Base-by-base conservation (phyloP, 2,113 vertebrate genomes). In the Origma solitaria region DNA sequence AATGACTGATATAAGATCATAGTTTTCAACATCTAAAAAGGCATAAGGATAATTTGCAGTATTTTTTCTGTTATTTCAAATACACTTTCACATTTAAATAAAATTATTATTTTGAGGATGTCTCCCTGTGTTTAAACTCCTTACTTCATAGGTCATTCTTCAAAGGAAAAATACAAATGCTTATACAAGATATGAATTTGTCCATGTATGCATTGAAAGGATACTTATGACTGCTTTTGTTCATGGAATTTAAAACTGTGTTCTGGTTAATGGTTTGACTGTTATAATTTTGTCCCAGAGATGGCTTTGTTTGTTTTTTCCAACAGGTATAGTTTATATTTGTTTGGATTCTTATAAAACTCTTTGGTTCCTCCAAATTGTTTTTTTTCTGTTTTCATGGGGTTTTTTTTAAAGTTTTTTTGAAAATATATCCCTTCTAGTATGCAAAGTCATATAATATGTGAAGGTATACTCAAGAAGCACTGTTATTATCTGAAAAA, bases 261-360 rank as follows among this genome's bases (percentile, higher is more conserved):
- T 49, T 38, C 10, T 53, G 8, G 8, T 50, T 78, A 23, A n/a
- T 7, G 6, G 9, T 47, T 90, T 65, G 81, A 49, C 4, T 49
- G 56, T 19, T 5, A 6, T 33, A 0, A 0, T 22, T 49, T 66
- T 65, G 37, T 27, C 23, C 5, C 11, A 45, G 20, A 56, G 4
- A 37, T 58, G 24, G 15, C 2, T 62, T 49, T 40, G 1, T 30
- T 65, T 5, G 2, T 5, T 6, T 69, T 88, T 66, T 38, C 40
- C 19, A 75, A 14, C 4, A 40, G 3, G 3, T 25, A 42, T 13
- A 60, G 3, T 37, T 75, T 60, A 10, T 42, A 9, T 27, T 49
- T 69, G 9, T 15, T 82, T 6, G 1, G 1, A 62, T 64, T 56
- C 54, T 71, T 31, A 81, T 11, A 78, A 61, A 78, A 81, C 4